phyloP scores from a whole-genome alignment of 2,113 vertebrate species.

The Nematolebias whitei region DNA sequence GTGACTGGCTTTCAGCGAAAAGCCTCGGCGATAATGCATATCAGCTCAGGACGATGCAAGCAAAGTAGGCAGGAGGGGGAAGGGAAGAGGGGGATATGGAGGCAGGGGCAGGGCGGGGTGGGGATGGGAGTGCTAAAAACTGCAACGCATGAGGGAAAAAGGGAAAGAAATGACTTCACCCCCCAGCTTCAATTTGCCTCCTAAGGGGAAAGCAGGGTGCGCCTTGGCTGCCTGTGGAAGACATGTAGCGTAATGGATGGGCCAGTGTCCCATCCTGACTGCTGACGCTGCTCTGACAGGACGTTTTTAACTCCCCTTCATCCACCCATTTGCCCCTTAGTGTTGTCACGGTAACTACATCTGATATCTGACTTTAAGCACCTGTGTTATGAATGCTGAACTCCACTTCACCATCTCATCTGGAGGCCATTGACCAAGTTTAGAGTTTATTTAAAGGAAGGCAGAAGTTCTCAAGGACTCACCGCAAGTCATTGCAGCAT shows the following conservation, averaged over 20 bases:
- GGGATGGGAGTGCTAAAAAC: constrained; percentile 41
- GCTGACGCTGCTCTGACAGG: constrained; percentile 74
- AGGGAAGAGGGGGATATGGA: not conserved
- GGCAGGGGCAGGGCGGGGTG: not conserved
- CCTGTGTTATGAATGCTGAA: constrained; percentile 7
- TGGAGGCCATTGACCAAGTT: not conserved
- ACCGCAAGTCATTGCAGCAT: not conserved
- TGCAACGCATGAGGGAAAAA: constrained; percentile 60
- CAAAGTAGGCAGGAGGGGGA: constrained; percentile 51
- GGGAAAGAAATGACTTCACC: constrained; percentile 51
- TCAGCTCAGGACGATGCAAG: constrained; percentile 61
- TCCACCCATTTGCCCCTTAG: constrained; percentile 21
- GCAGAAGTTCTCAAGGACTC: not conserved
- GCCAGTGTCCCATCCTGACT: constrained; percentile 50
- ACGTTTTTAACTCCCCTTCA: constrained; percentile 63
- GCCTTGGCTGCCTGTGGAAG: constrained; percentile 55
- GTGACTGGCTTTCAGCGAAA: constrained; percentile 67
- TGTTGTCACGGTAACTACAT: constrained; percentile 47
- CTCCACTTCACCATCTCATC: not conserved
- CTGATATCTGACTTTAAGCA: constrained; percentile 34
- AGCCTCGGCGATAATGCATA: constrained; percentile 62
- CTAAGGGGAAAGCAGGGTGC: constrained; percentile 67
- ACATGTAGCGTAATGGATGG: constrained; percentile 69
- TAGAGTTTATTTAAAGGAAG: constrained; percentile 15
- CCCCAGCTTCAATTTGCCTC: constrained; percentile 65